A percentile compares a stretch with the other conserved stretches of the same genome.
These are phyloP conservation scores for Zosterops hypoxanthus DNA, from an alignment of 2,113 vertebrate species.

Conservation along the genomic window DNA sequence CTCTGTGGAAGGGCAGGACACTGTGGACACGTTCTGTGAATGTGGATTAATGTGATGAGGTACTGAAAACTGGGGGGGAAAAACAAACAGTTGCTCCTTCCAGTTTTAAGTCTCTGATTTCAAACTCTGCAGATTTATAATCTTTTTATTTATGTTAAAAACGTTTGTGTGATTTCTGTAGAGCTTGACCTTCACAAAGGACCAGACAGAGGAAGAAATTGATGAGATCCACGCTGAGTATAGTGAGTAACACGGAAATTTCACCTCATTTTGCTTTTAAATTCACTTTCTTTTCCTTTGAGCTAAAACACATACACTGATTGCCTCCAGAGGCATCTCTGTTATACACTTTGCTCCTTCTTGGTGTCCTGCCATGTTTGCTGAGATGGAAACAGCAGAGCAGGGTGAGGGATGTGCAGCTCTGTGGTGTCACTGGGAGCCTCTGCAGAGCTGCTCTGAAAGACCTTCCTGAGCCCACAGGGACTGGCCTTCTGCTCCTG, in stretches of 20 bases:
- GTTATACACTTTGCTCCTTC: background rate
- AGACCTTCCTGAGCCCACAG: background rate
- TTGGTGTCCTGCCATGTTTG: background rate
- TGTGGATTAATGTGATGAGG: background rate
- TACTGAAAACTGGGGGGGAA: background rate
- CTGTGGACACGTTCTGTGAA: rapidly evolving
- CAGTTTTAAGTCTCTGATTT: background rate
- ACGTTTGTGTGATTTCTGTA: slow-evolving; percentile 62
- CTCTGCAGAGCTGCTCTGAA: background rate
- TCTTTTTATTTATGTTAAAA: background rate
- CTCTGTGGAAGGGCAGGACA: background rate
- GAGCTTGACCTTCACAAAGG: slow-evolving; percentile 89
- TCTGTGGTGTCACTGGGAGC: background rate
- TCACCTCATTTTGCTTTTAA: background rate
- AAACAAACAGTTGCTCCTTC: background rate
- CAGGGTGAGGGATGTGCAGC: background rate
- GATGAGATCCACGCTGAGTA: slow-evolving; percentile 88
- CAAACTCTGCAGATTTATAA: background rate
- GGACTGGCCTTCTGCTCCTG: background rate
- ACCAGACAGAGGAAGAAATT: slow-evolving; percentile 88
- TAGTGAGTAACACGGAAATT: slow-evolving; percentile 79
- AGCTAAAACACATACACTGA: background rate
- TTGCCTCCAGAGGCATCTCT: background rate
- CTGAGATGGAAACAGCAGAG: background rate
- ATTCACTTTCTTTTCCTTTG: background rate